Conservation (phyloP, 2,113 vertebrate species). For the Dinomys branickii region DNA sequence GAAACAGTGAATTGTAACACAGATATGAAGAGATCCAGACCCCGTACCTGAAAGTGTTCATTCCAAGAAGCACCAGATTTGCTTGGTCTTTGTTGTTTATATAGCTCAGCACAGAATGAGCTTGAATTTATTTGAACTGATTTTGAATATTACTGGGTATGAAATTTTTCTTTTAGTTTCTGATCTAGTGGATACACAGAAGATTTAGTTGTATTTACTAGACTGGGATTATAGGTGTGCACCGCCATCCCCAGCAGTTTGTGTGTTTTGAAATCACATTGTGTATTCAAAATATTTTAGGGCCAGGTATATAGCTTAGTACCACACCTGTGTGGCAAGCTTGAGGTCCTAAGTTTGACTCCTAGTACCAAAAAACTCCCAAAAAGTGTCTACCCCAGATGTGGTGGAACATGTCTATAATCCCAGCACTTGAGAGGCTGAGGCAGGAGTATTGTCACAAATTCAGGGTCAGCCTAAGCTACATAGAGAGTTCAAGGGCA, state of each 20-base stretch:
- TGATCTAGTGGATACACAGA: background rate
- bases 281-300: background rate
- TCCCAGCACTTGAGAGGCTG: background rate
- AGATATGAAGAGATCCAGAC: background rate
- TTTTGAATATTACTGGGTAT: slow-evolving; percentile 3
- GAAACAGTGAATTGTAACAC: background rate
- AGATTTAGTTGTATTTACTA: background rate
- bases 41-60: background rate
- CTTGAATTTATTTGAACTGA: slow-evolving; percentile 38
- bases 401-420: background rate
- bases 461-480: background rate
- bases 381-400: background rate
- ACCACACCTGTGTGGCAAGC: too few relatives aligned
- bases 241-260: background rate
- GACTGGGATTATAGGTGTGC: background rate
- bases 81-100: slow-evolving; percentile 33
- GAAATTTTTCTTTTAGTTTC: slow-evolving; percentile 46
- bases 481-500: background rate
- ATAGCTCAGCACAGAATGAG: background rate
- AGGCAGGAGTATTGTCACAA: background rate
- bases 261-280: slow-evolving; percentile 20
- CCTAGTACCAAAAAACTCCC: too few relatives aligned
- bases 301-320: too few relatives aligned
- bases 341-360: too few relatives aligned
- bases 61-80: background rate